A percentile compares a stretch with the other conserved stretches of the same genome.
Conservation (phyloP, 2,797 vertebrate genomes). For the Poecilia wingei region DNA sequence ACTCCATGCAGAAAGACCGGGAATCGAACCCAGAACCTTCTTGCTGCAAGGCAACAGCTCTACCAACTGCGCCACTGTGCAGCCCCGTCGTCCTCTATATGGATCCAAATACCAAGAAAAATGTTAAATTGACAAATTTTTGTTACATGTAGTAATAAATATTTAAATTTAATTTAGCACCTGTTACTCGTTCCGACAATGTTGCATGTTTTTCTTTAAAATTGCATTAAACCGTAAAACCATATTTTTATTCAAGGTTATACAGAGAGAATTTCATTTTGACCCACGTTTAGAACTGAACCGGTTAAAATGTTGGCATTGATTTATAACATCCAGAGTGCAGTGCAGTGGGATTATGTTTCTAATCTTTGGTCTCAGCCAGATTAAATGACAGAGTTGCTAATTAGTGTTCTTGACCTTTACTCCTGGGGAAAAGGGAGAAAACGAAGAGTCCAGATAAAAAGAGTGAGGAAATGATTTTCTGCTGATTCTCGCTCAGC, state of each 20-base stretch:
- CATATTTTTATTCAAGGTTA: background rate
- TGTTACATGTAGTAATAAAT: background rate
- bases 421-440: conserved; percentile 7
- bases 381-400: conserved; percentile 58
- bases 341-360: conserved; percentile 57
- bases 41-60: too few relatives aligned
- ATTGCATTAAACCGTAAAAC: background rate
- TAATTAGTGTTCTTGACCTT: conserved; percentile 69
- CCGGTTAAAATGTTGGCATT: background rate
- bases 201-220: background rate
- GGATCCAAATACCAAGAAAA: background rate
- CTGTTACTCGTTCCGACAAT: background rate
- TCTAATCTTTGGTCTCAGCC: conserved; percentile 52
- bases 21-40: too few relatives aligned
- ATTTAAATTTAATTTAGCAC: background rate
- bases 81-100: background rate
- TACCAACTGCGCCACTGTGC: too few relatives aligned
- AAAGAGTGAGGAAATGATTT: background rate
- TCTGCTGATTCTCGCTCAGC: conserved; percentile 14
- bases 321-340: conserved; percentile 38
- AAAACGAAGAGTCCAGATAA: conserved; percentile 13
- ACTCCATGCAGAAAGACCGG: too few relatives aligned
- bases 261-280: background rate
- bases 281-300: background rate
- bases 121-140: background rate